phyloP scores from a whole-genome alignment of 1,140 invertebrate genomes.

The Drosophila sp. region DNA sequence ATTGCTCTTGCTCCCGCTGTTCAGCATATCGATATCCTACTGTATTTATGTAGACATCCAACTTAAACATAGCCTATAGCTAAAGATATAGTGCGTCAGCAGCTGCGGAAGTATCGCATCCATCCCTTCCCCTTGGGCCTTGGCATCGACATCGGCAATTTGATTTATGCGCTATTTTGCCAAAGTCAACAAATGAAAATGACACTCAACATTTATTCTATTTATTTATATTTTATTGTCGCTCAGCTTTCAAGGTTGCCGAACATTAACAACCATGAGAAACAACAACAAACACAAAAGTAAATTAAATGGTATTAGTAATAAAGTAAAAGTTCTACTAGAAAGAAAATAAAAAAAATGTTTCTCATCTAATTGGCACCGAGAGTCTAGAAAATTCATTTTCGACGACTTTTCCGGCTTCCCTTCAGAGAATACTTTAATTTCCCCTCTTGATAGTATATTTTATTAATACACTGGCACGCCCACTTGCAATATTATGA shows the following conservation, averaged over 20 bases:
- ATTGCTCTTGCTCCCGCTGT: too few relatives aligned
- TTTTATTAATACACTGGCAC: conserved; percentile 37
- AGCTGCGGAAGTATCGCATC: conserved; percentile 50
- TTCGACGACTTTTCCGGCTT: conserved; percentile 42
- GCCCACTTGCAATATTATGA: conserved; percentile 19
- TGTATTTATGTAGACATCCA: neutral
- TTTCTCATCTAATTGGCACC: conserved; percentile 42
- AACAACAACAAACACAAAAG: conserved; percentile 21
- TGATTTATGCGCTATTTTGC: conserved; percentile 78
- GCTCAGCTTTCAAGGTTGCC: conserved; percentile 38
- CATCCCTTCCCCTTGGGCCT: conserved; percentile 25
- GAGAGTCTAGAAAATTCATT: conserved; percentile 36
- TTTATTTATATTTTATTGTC: conserved; percentile 28
- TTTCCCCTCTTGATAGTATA: conserved; percentile 27
- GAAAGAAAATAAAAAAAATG: conserved; percentile 1
- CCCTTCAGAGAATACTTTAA: conserved; percentile 45
- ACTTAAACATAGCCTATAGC: conserved; percentile 7
- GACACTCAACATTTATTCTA: conserved; percentile 49
- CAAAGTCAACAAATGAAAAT: conserved; percentile 80
- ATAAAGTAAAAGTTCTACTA: neutral
- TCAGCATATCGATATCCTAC: neutral
- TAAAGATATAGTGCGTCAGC: conserved; percentile 47
- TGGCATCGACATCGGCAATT: conserved; percentile 34
- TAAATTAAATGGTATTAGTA: conserved; percentile 17
- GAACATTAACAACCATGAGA: conserved; percentile 36